Conservation (phyloP, 2,888 invertebrate species). For the Laspeyria flexula region DNA sequence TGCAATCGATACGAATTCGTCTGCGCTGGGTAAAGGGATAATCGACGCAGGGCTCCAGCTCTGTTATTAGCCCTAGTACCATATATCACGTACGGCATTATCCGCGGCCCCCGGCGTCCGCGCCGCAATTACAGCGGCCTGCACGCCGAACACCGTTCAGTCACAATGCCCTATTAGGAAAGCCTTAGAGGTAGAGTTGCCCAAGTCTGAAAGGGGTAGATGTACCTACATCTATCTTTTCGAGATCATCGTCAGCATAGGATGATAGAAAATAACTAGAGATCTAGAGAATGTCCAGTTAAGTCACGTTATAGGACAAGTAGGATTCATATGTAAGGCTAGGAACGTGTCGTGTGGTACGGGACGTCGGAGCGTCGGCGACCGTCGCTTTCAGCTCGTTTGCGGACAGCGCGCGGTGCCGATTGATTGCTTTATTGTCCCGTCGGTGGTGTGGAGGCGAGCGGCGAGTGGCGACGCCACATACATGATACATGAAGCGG, state of each 20-base stretch:
- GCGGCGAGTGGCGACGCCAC: conserved; percentile 66
- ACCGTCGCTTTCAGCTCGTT: conserved; percentile 63
- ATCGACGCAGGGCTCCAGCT: conserved; percentile 73
- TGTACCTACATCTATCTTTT: conserved; percentile 2
- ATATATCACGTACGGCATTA: conserved; percentile 83
- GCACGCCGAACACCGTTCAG: conserved; percentile 61
- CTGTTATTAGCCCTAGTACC: conserved; percentile 83
- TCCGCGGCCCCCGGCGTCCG: conserved; percentile 78
- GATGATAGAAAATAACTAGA: conserved; percentile 20
- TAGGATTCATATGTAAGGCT: conserved; percentile 49
- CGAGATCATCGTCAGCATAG: conserved; percentile 36
- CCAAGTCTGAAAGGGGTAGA: conserved; percentile 34
- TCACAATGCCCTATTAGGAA: conserved; percentile 71
- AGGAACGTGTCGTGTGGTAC: conserved; percentile 37
- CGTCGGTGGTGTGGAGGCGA: conserved; percentile 55
- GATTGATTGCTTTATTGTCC: conserved; percentile 85
- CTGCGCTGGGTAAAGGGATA: conserved; percentile 81
- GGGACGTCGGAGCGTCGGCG: conserved; percentile 50
- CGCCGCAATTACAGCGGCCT: conserved; percentile 75
- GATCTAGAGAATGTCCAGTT: conserved; percentile 31
- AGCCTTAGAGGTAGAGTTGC: conserved; percentile 51
- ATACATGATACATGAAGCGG: conserved; percentile 83
- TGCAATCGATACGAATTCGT: conserved; percentile 81
- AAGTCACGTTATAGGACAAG: conserved; percentile 42
- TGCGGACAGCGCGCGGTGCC: conserved; percentile 62